Evolutionary conservation across 2,888 invertebrate genomes (phyloP), one percentile per base, ranked within the genome.

Genomic region (Phaedon cochleariae): DNA sequence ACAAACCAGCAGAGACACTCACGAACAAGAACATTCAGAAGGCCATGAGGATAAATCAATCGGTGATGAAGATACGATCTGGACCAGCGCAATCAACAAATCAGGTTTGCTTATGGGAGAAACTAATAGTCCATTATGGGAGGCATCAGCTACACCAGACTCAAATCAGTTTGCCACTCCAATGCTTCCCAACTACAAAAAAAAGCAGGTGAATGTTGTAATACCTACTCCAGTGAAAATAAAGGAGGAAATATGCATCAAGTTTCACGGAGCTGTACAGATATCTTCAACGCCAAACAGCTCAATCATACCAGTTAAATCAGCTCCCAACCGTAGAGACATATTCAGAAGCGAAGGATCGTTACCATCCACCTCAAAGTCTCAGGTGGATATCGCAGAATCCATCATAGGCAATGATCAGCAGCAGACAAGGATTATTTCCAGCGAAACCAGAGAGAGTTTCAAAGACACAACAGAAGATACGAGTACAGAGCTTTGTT

Each of bases 231-330:
- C 71, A 2, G 63, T 68, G 7, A 31, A 54, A 49, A 51, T 31
- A 31, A 55, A 62, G 26, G 55, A 64, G 12, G 59, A 29, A 61
- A 71, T 61, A 34, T 64, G 41, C 57, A 67, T 71, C 59, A 69
- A 65, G 49, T 70, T 71, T 20, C 63, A 67, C 15, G 53, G 66
- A 20, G 69, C 71, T 21, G 41, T 65, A 46, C 69, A 72, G 34
- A 69, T 71, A 54, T 67, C 70, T 18, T 73, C 73, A 1, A 73
- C 73, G 3, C 73, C 73, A 31, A 65, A 65, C 34, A 59, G 51
- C 18, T 65, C 62, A 18, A 49, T 29, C 15, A 62, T 65, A 49
- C 65, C 65, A 41, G 34, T 59, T 10, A 37, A 64, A 63, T 58
- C 62, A 7, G 64, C 57, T 20, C 64, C 60, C 10, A 64, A 55